Conservation (phyloP, 2,113 vertebrate species). For the Mixornis gularis region DNA sequence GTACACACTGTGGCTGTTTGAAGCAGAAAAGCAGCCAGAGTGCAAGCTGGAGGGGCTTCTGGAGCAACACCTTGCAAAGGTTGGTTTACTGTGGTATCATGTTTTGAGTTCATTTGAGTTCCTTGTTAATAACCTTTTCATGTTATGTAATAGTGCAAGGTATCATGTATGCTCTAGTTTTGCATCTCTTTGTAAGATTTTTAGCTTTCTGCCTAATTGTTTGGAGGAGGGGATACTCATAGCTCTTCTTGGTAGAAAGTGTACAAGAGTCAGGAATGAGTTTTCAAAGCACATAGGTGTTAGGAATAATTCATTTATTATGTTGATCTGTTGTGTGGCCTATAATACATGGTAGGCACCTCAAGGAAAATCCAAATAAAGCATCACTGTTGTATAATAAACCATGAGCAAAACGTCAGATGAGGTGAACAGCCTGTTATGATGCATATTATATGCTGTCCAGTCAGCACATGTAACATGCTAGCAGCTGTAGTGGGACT, state of each 20-base stretch:
- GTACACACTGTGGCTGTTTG: background rate
- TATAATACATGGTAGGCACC: background rate
- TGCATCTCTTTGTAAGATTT: constrained; percentile 10
- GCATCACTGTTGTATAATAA: background rate
- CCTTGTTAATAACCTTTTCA: constrained; percentile 26
- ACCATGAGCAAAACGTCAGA: background rate
- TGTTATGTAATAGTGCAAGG: background rate
- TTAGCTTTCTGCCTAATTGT: constrained; percentile 14
- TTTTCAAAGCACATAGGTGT: background rate
- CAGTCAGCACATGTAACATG: background rate
- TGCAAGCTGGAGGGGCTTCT: background rate
- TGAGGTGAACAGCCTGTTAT: background rate
- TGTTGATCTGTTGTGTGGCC: background rate
- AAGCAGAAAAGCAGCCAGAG: background rate
- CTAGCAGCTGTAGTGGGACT: background rate
- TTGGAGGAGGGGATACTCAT: background rate
- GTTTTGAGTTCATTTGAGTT: constrained; percentile 31
- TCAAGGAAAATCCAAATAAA: background rate
- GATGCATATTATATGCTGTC: background rate
- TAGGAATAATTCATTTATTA: background rate
- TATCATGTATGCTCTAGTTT: background rate
- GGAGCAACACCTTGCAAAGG: background rate
- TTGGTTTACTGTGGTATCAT: background rate
- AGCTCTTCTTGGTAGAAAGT: background rate
- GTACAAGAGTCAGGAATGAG: background rate